Base-by-base conservation (phyloP, 1,140 invertebrate genomes). In the Capitella teleta region DNA sequence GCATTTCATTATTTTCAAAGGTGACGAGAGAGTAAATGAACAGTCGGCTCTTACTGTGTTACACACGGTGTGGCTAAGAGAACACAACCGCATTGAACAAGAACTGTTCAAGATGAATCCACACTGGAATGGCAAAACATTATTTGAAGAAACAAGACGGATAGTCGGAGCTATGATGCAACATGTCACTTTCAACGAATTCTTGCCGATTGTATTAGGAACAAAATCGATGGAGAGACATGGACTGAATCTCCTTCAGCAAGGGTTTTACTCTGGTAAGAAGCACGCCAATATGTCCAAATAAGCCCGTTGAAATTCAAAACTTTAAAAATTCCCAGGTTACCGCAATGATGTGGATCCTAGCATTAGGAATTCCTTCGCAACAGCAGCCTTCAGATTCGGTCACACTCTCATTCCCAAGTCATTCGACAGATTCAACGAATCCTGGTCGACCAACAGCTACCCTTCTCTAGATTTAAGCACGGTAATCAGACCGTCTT, bases 21-120 rank as follows among this genome's bases (percentile, higher is more conserved):
- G 91, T 56, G 90, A 94, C 61, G 67, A 74, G n/a, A 74, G 90
- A 51, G 82, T 83, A 0, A 95, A 94, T 69, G 87, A 94, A 62
- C 78, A 79, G 54, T 79, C 91, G 10, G 92, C 85, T 3, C 74
- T 98, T 2, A 75, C 90, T 14, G 82, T 87, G 14, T 92, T 97
- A 85, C 95, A 98, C 64, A 96, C 91, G 0, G 73, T 98, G 43
- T 97, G 87, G 84, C 79, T 97, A 67, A 72, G 94, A 14, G 90
- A 98, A 63, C 94, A 98, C 66, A 98, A 98, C 64, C 76, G 89
- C 44, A 74, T 98, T 42, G 92, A 90, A 10, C 73, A 68, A 5
- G 74, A 78, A 57, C 70, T 98, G 10, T 78, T 79, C 49, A 65
- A 76, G 21, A 66, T 91, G 5, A 98, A 98, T 73, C 83, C 87